These are phyloP conservation scores for Eriocheir sinensis DNA, from an alignment of 1,140 invertebrate species.

Conservation along the genomic window DNA sequence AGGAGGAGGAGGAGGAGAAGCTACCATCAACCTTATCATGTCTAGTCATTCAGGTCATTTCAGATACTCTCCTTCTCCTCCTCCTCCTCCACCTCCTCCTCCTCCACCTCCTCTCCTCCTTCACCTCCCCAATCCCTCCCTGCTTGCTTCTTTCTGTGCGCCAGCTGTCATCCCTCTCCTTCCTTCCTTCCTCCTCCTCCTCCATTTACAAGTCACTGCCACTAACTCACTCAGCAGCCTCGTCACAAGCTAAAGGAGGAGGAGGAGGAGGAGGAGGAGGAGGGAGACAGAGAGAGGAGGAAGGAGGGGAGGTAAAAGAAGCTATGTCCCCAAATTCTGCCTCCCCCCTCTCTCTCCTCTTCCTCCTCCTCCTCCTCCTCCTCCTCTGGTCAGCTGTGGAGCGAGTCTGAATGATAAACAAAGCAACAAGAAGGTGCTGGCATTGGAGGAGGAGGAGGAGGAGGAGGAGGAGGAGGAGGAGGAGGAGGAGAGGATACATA, in stretches of 20 bases:
- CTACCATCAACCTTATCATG: background rate
- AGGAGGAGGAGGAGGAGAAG: background rate
- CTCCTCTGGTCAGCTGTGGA: conserved; percentile 8
- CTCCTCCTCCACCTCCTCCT: background rate
- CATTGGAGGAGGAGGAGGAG: background rate
- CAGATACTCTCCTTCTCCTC: background rate
- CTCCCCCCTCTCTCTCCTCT: too few species aligned
- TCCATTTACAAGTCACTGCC: background rate
- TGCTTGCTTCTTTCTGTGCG: background rate
- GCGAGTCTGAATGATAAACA: conserved; percentile 1
- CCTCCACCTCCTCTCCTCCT: conserved; percentile 24
- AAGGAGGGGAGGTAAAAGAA: background rate
- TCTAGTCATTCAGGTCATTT: conserved; percentile 10
- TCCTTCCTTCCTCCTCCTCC: background rate
- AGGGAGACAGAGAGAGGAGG: background rate
- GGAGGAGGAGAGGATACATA: background rate
- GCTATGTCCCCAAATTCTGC: too few species aligned
- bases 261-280: conserved; percentile 33
- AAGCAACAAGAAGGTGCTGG: background rate
- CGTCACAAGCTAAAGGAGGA: background rate
- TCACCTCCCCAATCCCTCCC: background rate
- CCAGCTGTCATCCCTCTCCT: background rate
- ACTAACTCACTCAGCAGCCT: background rate
- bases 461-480: conserved; percentile 26
- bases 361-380: background rate